phyloP scores from a whole-genome alignment of 64 coral and sea anemone species.

The Anthopleura sola region DNA sequence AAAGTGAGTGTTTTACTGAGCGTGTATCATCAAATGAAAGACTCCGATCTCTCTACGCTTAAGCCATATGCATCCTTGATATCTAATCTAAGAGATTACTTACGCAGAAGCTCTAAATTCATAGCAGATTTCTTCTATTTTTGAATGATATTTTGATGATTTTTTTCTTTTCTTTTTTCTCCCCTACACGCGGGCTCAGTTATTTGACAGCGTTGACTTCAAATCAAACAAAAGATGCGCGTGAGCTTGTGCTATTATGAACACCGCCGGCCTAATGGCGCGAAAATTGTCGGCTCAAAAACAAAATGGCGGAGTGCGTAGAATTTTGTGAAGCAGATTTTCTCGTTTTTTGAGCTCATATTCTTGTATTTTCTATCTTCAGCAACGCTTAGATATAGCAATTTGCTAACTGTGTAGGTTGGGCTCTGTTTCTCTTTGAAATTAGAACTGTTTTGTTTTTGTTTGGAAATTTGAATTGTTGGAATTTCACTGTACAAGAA shows the following conservation, averaged over 20 bases:
- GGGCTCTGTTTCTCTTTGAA: not conserved
- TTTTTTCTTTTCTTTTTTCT: not conserved
- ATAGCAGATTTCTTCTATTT: conserved; percentile 5
- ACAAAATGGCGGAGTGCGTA: not conserved
- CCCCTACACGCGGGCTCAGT: not conserved
- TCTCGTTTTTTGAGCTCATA: not conserved
- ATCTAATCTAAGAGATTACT: conserved; percentile 21
- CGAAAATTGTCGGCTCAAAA: not conserved
- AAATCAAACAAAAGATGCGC: not conserved
- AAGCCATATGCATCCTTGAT: not conserved
- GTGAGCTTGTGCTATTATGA: not conserved
- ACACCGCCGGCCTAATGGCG: not conserved
- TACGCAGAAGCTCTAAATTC: conserved; percentile 68
- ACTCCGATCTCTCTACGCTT: not conserved
- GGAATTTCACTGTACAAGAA: not conserved
- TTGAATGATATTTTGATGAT: not conserved
- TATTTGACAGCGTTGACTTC: conserved; percentile 1
- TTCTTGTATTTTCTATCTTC: no score
- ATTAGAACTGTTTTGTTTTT: not conserved
- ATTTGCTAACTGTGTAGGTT: not conserved
- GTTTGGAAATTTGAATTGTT: not conserved
- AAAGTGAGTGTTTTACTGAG: not conserved
- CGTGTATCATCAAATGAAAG: not conserved
- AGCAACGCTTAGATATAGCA: not conserved
- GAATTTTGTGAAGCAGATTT: not conserved